Evolutionary conservation across 1,140 invertebrate species (phyloP).

Genomic region (Pemphigus obesinymphae): DNA sequence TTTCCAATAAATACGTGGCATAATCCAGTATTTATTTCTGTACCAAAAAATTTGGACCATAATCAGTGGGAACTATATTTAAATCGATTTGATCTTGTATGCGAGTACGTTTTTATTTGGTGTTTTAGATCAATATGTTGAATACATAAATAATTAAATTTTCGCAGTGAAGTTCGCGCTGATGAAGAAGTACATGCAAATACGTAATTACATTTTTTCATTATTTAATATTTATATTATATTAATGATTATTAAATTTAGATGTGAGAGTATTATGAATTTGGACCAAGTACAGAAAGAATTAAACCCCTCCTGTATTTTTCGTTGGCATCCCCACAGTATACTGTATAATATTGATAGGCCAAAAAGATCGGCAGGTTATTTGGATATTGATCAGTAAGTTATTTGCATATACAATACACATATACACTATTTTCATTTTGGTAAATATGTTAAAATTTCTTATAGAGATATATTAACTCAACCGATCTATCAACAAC

Average conservation of each 20-base stretch:
- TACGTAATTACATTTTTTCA: neutral
- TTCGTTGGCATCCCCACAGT: neutral
- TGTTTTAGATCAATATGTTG: neutral
- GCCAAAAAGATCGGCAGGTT: too few relatives aligned
- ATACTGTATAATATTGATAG: too few relatives aligned
- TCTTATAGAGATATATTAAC: neutral
- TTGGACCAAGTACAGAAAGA: neutral
- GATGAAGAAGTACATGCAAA: too few relatives aligned
- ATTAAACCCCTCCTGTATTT: neutral
- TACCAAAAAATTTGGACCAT: neutral
- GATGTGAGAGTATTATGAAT: neutral
- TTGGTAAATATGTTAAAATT: too few relatives aligned
- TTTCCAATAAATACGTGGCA: neutral
- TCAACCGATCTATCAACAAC: neutral
- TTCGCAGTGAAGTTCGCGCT: too few relatives aligned
- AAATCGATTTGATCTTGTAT: neutral
- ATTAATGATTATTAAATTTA: neutral
- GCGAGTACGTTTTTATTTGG: neutral
- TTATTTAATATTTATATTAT: neutral
- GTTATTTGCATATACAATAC: too few relatives aligned
- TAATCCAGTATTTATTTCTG: neutral
- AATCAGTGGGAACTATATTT: neutral
- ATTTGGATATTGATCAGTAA: too few relatives aligned
- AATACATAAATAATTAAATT: neutral
- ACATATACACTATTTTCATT: too few relatives aligned